Conservation (phyloP, 2,888 invertebrate species). For the Lordiphosa andalusiaca region DNA sequence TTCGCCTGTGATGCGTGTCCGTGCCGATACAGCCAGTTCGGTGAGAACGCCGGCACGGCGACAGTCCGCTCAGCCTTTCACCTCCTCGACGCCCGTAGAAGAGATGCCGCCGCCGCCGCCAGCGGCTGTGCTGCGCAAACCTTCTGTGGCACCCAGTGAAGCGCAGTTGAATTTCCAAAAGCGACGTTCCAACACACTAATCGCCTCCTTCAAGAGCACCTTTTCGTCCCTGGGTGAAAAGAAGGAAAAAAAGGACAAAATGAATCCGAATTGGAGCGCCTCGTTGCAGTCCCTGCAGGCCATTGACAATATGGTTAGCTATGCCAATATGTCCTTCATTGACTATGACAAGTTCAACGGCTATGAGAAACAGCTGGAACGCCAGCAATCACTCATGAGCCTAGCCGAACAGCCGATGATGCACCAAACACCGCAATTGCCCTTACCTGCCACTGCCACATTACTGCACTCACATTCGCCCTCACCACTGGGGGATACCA, state of each 20-base stretch:
- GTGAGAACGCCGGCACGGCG: conserved; percentile 53
- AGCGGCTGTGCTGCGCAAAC: conserved; percentile 39
- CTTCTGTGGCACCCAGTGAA: conserved; percentile 46
- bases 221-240: conserved; percentile 41
- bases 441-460: conserved; percentile 27
- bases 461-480: conserved; percentile 11
- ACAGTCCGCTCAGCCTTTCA: conserved; percentile 51
- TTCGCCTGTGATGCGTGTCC: conserved; percentile 46
- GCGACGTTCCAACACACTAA: conserved; percentile 74
- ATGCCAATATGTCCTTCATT: conserved; percentile 82
- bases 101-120: conserved; percentile 11
- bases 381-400: conserved; percentile 74
- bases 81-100: conserved; percentile 71
- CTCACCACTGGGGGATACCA: conserved; percentile 16
- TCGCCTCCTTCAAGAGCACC: conserved; percentile 76
- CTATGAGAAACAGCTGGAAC: conserved; percentile 79
- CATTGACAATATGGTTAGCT: conserved; percentile 82
- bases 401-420: conserved; percentile 53
- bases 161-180: conserved; percentile 76
- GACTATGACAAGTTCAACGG: conserved; percentile 82
- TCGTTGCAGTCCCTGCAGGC: conserved; percentile 82
- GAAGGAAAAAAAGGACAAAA: conserved; percentile 75
- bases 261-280: conserved; percentile 81
- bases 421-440: conserved; percentile 21
- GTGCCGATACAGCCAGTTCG: conserved; percentile 44